A percentile compares a stretch with the other conserved stretches of the same genome.
Evolutionary conservation across 1,140 invertebrate species (phyloP).

Genomic region (Lerema accius): DNA sequence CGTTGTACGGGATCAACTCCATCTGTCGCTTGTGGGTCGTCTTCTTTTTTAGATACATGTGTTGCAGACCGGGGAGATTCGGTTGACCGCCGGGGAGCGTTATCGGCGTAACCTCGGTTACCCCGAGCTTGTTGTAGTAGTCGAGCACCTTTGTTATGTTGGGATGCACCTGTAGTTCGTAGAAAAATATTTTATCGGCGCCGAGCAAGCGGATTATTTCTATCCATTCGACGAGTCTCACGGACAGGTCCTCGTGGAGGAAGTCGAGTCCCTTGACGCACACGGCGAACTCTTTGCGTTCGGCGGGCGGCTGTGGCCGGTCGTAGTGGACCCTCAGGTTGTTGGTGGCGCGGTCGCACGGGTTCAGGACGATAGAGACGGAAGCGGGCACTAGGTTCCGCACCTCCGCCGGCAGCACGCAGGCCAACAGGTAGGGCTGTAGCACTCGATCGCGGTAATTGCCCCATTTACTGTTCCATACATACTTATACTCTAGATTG

Average conservation of each 20-base stretch:
- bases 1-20: conserved; percentile 98
- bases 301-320: conserved; percentile 78
- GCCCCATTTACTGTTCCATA: conserved; percentile 97
- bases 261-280: conserved; percentile 98
- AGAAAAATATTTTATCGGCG: conserved; percentile 96
- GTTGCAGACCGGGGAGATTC: conserved; percentile 93
- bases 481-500: conserved; percentile 95
- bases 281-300: conserved; percentile 92
- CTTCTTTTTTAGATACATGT: conserved; percentile 94
- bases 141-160: conserved; percentile 95
- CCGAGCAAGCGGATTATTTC: conserved; percentile 93
- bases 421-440: conserved; percentile 95
- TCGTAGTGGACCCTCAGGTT: conserved; percentile 94
- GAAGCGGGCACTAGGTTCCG: conserved; percentile 90
- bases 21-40: conserved; percentile 96
- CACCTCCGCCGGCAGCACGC: conserved; percentile 90
- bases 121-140: conserved; percentile 90
- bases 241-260: conserved; percentile 94
- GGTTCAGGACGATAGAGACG: conserved; percentile 92
- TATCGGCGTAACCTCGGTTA: conserved; percentile 92
- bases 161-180: conserved; percentile 94
- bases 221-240: conserved; percentile 97
- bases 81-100: conserved; percentile 96
- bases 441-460: conserved; percentile 96
- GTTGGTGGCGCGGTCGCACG: conserved; percentile 93